phyloP scores from a whole-genome alignment of 1,140 invertebrate genomes.

The Cyclina sinensis region DNA sequence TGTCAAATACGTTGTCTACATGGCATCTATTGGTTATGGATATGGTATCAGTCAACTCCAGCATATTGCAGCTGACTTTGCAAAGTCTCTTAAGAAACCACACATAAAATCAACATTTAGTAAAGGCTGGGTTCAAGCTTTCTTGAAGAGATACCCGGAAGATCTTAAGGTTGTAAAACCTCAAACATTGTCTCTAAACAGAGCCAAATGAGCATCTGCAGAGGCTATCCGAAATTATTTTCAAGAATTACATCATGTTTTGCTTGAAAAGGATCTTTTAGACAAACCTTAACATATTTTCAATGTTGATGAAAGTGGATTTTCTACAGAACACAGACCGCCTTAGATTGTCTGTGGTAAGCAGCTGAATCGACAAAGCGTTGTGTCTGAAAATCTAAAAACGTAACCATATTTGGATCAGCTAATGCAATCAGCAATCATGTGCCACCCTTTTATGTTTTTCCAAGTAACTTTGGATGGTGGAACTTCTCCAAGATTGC shows the following conservation, averaged over 20 bases:
- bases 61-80: background rate
- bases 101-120: constrained; percentile 3
- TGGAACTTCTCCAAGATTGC: background rate
- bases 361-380: background rate
- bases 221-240: background rate
- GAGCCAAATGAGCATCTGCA: background rate
- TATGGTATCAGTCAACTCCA: background rate
- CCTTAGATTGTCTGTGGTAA: background rate
- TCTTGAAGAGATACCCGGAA: background rate
- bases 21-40: background rate
- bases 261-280: background rate
- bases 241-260: background rate
- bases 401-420: constrained; percentile 38
- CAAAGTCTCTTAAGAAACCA: background rate
- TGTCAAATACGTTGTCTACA: background rate
- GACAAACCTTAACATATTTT: background rate
- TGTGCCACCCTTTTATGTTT: constrained; percentile 50
- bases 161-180: background rate
- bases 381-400: background rate
- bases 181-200: background rate
- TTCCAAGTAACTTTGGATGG: background rate
- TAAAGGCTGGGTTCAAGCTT: background rate
- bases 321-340: background rate
- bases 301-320: background rate
- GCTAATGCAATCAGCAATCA: constrained; percentile 53